Evolutionary conservation across 2,113 vertebrate genomes (phyloP), one percentile per base, ranked within the genome.

Genomic region (Puffinus mauretanicus): DNA sequence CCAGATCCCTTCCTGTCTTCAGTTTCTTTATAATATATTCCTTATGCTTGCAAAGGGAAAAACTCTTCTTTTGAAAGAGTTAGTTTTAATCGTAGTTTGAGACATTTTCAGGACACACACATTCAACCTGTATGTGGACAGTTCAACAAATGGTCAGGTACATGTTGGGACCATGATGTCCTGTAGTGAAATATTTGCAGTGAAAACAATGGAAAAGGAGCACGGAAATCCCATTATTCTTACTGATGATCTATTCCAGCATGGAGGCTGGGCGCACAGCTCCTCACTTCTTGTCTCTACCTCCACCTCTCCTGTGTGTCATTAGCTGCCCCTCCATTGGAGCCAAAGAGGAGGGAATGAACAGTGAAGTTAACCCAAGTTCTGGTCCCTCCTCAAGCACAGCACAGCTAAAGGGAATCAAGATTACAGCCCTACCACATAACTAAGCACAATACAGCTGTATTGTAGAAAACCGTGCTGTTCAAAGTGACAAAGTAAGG

Each of bases 121-220:
- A 18, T 12, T 72, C 47, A 49, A 7, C 26, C 12, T 27, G 8
- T 40, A 26, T 1, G 16, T 14, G 26, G 9, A 30, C 13, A 54
- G 36, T 24, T 47, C 44, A 72, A 0, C 29, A 42, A 54, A 60
- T 1, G 7, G 47, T 20, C 40, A 70, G 30, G 36, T 12, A 15
- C 17, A 15, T 6, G n/a, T 1, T 52, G 19, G 13, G 19, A 46
- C 7, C 10, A 1, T 2, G 1, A 40, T 25, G 20, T 89, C 38
- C 27, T 30, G 36, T 21, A 49, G 13, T 7, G 55, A 78, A 46
- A 75, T 4, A 6, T 54, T 1, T 62, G 49, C 44, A 36, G 51
- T 11, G 16, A 34, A 75, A 71, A 36, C 0, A 3, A 51, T 13
- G 57, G 32, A 73, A 32, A 83, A 79, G 40, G 12, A 93, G 22